phyloP scores from a whole-genome alignment of 2,888 invertebrate species.

The Pseudococcus jackbeardsleyi region DNA sequence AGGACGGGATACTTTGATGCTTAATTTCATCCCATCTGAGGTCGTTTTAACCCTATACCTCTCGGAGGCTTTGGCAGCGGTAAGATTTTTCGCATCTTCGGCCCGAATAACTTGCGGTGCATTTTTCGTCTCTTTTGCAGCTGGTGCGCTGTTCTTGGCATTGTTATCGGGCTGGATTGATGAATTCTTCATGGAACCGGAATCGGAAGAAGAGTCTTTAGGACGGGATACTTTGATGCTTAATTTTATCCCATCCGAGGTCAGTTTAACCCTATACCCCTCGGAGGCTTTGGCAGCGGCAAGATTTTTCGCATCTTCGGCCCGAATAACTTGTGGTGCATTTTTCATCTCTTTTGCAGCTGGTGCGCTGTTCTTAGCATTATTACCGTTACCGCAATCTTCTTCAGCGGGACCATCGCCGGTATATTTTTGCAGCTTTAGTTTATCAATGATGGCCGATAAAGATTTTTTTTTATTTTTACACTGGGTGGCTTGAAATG shows the following conservation, averaged over 20 bases:
- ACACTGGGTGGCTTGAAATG: constrained; percentile 59
- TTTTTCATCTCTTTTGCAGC: constrained; percentile 34
- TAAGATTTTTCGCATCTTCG: constrained; percentile 38
- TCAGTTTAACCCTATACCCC: not conserved
- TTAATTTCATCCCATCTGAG: constrained; percentile 38
- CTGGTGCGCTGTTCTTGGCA: not conserved
- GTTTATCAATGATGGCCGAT: constrained; percentile 88
- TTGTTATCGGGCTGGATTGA: constrained; percentile 17
- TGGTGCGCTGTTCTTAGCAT: not conserved
- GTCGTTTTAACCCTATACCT: not conserved
- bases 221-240: not conserved
- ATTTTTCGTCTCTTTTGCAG: constrained; percentile 30
- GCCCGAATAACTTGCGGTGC: not conserved
- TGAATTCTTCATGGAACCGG: constrained; percentile 34
- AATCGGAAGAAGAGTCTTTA: not conserved
- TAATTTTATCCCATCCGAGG: constrained; percentile 14
- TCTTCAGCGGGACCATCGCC: constrained; percentile 38
- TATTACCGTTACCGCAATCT: not conserved
- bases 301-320: constrained; percentile 37
- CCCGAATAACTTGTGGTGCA: not conserved
- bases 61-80: not conserved
- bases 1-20: not conserved
- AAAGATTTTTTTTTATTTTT: constrained; percentile 78
- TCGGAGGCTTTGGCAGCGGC: not conserved
- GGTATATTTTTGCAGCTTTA: constrained; percentile 70